phyloP scores from a whole-genome alignment of 2,797 vertebrate species.

The Notamacropus eugenii region DNA sequence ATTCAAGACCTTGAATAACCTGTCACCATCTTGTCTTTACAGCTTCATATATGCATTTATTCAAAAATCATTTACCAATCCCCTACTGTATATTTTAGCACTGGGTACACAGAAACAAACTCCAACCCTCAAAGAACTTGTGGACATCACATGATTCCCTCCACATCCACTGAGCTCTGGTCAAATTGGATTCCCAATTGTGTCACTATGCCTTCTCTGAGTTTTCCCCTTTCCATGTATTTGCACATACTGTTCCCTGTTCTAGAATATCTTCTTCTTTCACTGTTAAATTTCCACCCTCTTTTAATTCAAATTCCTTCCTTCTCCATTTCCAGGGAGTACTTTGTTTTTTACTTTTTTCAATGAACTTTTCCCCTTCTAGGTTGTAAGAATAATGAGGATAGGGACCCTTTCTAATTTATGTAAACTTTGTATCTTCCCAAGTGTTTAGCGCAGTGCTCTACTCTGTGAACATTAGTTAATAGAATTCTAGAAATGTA shows the following conservation, averaged over 20 bases:
- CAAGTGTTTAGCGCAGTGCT: background rate
- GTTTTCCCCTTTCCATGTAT: background rate
- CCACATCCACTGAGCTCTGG: background rate
- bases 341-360: background rate
- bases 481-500: background rate
- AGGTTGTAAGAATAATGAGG: background rate
- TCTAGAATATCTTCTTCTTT: background rate
- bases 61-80: background rate
- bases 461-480: background rate
- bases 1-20: background rate
- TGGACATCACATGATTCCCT: background rate
- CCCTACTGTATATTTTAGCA: background rate
- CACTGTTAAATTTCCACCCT: background rate
- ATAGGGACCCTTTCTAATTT: background rate
- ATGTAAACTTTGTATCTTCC: background rate
- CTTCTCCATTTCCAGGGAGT: background rate
- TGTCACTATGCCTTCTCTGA: background rate
- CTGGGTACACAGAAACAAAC: background rate
- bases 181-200: background rate
- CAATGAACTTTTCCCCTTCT: background rate
- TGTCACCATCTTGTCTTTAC: background rate
- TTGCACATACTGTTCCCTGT: background rate
- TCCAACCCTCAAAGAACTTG: background rate
- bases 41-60: background rate
- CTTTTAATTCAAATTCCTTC: background rate